phyloP scores from a whole-genome alignment of 2,888 invertebrate genomes.

The Gisinianus flammeolus region DNA sequence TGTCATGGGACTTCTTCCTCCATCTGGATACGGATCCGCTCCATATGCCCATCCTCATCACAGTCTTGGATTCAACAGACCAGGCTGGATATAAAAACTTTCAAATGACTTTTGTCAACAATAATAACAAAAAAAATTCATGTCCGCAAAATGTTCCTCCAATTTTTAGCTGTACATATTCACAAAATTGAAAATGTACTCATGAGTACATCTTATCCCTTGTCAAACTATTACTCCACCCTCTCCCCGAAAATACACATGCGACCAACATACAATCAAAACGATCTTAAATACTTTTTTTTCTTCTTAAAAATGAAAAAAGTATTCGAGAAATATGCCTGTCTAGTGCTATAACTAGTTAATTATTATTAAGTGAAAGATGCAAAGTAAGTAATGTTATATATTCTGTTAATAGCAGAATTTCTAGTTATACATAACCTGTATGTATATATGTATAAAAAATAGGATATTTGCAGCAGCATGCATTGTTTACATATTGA shows the following conservation, averaged over 20 bases:
- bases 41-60: constrained; percentile 54
- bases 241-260: too few relatives aligned
- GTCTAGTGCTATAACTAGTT: constrained; percentile 39
- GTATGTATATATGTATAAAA: too few relatives aligned
- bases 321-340: constrained; percentile 19
- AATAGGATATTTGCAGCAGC: too few relatives aligned
- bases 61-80: constrained; percentile 37
- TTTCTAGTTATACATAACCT: too few relatives aligned
- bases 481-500: not conserved
- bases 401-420: too few relatives aligned
- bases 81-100: constrained; percentile 36
- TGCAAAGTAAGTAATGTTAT: too few relatives aligned
- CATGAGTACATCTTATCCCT: too few relatives aligned
- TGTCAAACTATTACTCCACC: too few relatives aligned
- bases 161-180: too few relatives aligned
- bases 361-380: not conserved
- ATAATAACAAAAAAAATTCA: too few relatives aligned
- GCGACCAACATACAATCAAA: constrained; percentile 12
- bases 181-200: too few relatives aligned
- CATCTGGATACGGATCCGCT: constrained; percentile 49
- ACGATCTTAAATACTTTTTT: constrained; percentile 26
- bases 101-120: not conserved
- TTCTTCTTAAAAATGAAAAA: not conserved
- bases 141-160: too few relatives aligned
- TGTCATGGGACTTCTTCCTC: constrained; percentile 57